phyloP scores from a whole-genome alignment of 2,113 vertebrate genomes.

The Poeciliopsis occidentalis region DNA sequence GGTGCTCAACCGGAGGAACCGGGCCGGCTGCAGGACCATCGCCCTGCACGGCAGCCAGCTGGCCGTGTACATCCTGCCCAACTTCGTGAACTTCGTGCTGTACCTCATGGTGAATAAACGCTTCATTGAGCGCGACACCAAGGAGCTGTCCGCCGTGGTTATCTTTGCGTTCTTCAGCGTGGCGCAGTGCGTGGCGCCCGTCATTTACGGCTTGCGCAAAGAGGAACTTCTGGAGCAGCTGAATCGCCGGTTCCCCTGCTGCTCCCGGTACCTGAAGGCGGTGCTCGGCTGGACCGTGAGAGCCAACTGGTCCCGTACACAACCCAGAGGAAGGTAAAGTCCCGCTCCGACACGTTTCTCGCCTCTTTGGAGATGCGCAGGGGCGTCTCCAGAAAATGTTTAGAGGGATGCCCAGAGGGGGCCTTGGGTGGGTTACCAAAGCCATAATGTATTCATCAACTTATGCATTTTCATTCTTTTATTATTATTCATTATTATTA shows the following conservation, averaged over 20 bases:
- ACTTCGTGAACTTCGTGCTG: constrained; percentile 75
- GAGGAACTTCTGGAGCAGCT: constrained; percentile 79
- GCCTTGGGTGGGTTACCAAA: too few species aligned
- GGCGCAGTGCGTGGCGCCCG: constrained; percentile 80
- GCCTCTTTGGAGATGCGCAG: too few species aligned
- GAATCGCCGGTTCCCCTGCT: constrained; percentile 67
- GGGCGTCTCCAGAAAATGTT: too few species aligned
- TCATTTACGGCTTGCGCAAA: constrained; percentile 81
- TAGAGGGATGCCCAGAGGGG: too few species aligned
- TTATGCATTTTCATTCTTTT: too few species aligned
- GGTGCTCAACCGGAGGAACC: constrained; percentile 75
- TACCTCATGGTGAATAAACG: neutral
- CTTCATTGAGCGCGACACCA: constrained; percentile 5
- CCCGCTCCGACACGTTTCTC: too few species aligned
- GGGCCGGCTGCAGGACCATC: constrained; percentile 75
- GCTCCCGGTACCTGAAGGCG: constrained; percentile 65
- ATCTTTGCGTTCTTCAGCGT: constrained; percentile 79
- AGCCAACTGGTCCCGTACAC: constrained; percentile 12
- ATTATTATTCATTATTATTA: too few species aligned
- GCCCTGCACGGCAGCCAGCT: constrained; percentile 76
- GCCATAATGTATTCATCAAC: too few species aligned
- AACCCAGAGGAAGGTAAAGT: constrained; percentile 54
- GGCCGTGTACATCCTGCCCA: constrained; percentile 79
- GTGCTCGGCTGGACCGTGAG: constrained; percentile 72
- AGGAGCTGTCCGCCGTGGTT: constrained; percentile 70